Percentiles rank a stretch among this genome's conserved stretches.
Conservation (phyloP, 2,888 invertebrate species). For the Myathropa florea region DNA sequence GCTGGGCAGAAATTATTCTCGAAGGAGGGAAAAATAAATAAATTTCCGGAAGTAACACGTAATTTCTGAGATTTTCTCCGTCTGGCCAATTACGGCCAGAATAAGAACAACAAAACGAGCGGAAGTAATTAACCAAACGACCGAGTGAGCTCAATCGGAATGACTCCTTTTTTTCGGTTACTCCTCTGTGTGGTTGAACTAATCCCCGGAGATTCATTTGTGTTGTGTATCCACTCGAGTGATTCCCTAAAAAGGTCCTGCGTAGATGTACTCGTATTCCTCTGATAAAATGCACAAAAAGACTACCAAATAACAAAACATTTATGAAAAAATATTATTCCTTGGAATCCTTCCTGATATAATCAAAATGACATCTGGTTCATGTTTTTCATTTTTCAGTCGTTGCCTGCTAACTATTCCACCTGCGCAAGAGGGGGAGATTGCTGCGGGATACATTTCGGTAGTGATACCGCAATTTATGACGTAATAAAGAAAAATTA, state of each 20-base stretch:
- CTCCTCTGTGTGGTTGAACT: not conserved
- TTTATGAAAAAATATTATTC: not conserved
- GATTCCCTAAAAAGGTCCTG: not conserved
- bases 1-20: constrained; percentile 17
- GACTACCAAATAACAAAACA: not conserved
- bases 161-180: not conserved
- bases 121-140: constrained; percentile 34
- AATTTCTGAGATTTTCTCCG: constrained; percentile 29
- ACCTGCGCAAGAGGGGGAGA: not conserved
- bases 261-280: not conserved
- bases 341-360: not conserved
- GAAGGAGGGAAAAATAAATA: constrained; percentile 21
- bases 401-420: not conserved
- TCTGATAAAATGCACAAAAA: not conserved
- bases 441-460: not conserved
- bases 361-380: constrained; percentile 42
- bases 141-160: constrained; percentile 15
- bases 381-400: not conserved
- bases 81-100: constrained; percentile 13
- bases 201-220: not conserved
- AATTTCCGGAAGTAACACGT: constrained; percentile 34
- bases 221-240: not conserved
- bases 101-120: constrained; percentile 13
- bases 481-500: constrained; percentile 43
- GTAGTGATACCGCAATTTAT: constrained; percentile 34